Conservation (phyloP, 2,113 vertebrate species). For the Spheniscus mendiculus region DNA sequence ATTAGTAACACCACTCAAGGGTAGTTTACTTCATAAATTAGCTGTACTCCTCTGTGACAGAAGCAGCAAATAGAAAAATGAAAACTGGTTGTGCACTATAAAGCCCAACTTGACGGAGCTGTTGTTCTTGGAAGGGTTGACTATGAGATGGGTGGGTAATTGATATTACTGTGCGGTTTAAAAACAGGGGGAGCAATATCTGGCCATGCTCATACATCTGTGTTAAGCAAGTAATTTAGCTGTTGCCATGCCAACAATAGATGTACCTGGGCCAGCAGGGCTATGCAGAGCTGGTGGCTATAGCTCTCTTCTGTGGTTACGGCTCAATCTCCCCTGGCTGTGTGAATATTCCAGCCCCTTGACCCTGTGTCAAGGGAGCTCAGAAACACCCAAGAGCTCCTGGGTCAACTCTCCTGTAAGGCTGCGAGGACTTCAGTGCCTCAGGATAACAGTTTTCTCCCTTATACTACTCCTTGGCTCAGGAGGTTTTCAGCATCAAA, state of each 20-base stretch:
- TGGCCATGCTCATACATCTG: background rate
- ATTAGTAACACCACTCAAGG: background rate
- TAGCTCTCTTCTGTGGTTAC: background rate
- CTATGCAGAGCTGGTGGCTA: background rate
- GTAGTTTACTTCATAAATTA: background rate
- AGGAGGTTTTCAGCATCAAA: background rate
- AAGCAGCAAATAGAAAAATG: background rate
- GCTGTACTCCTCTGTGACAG: background rate
- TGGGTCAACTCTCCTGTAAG: background rate
- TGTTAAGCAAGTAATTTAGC: background rate
- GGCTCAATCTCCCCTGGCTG: accelerated
- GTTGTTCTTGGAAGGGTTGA: background rate
- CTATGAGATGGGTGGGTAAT: background rate
- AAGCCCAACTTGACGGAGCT: background rate
- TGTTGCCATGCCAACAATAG: background rate
- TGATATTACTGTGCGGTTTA: background rate
- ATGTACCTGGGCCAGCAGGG: background rate
- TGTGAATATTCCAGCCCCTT: background rate
- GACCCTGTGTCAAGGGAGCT: background rate
- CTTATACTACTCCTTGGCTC: background rate
- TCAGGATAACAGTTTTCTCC: background rate
- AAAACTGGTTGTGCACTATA: background rate
- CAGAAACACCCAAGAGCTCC: background rate
- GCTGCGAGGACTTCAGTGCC: background rate
- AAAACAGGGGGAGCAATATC: background rate